Evolutionary conservation across 2,113 vertebrate species (phyloP), one percentile per base, ranked within the genome.

Genomic region (Hippocampus guttulatus): DNA sequence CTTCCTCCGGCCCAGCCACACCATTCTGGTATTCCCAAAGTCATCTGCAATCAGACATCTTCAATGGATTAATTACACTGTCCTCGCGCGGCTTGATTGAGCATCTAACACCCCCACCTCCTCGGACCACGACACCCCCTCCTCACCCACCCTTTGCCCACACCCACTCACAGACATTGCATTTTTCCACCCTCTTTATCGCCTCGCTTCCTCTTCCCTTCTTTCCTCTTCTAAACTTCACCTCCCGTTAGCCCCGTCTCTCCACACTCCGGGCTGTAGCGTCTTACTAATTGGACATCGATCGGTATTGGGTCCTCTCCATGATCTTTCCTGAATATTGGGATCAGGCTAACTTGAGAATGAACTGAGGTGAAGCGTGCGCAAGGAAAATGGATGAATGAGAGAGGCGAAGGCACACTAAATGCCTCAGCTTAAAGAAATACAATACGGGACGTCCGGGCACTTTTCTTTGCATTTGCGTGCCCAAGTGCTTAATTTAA

Each of bases 31-130:
- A 87, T 89, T 91, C 85, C 83, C 89, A 91, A 91, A 91, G 91
- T 91, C 91, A 92, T 90, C 91, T 88, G 88, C 90, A 92, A 93
- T 93, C 92, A 91, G 90, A 84, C 87, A 92, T 90, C 90, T 91
- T 90, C 91, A 89, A 86, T 90, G 88, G 90, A 93, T 93, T 91
- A 92, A 92, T 93, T 91, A 89, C 88, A 88, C 81, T 84, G 89
- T 90, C 87, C 85, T 87, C 87, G 81, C 84, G 76, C 81, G 20
- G 85, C 86, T 85, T 91, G 89, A 86, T 89, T 82, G 88, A 91
- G 84, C 82, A 87, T 87, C 84, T 84, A 88, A 90, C 88, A 84
- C 80, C 64, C n/a, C 33, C 68, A 75, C 75, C 75, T 78, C 82
- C 40, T 18, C 87, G 81, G 74, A 83, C 85, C 79, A 70, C 55